A percentile compares a stretch with the other conserved stretches of the same genome.
phyloP scores from a whole-genome alignment of 2,888 invertebrate species.

The Allolobophora icterica region DNA sequence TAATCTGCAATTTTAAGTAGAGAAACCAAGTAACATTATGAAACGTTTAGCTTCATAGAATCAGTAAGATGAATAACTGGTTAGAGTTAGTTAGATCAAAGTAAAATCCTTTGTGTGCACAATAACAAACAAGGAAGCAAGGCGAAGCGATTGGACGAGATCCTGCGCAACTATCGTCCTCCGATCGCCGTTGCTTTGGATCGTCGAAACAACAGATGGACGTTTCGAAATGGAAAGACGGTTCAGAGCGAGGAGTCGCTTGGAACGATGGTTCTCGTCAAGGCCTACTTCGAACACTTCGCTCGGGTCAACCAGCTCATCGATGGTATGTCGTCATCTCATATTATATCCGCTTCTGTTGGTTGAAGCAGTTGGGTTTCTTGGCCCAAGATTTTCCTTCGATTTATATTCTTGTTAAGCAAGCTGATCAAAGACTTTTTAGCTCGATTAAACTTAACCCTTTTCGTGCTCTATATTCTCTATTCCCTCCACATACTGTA shows the following conservation, averaged over 20 bases:
- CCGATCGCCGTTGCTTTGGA: background rate
- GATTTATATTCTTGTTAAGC: too few relatives aligned
- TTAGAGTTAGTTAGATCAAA: too few relatives aligned
- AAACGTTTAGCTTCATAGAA: too few relatives aligned
- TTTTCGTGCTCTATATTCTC: too few relatives aligned
- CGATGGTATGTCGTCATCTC: background rate
- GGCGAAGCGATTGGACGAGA: conserved; percentile 5
- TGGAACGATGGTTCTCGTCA: background rate
- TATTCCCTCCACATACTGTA: too few relatives aligned
- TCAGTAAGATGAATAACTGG: too few relatives aligned
- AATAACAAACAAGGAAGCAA: background rate
- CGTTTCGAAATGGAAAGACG: background rate
- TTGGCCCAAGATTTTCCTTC: too few relatives aligned
- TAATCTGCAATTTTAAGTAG: too few relatives aligned
- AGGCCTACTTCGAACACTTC: conserved; percentile 29
- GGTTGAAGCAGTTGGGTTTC: too few relatives aligned
- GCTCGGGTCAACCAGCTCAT: conserved; percentile 26
- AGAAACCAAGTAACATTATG: too few relatives aligned
- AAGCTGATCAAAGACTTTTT: too few relatives aligned
- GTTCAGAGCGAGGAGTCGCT: conserved; percentile 15
- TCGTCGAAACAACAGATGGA: background rate
- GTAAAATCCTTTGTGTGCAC: background rate
- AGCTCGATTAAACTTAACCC: too few relatives aligned
- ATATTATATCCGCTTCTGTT: background rate
- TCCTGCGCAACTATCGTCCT: conserved; percentile 20